Evolutionary conservation across 1,140 invertebrate genomes (phyloP).

Genomic region (Coptotermes formosanus): DNA sequence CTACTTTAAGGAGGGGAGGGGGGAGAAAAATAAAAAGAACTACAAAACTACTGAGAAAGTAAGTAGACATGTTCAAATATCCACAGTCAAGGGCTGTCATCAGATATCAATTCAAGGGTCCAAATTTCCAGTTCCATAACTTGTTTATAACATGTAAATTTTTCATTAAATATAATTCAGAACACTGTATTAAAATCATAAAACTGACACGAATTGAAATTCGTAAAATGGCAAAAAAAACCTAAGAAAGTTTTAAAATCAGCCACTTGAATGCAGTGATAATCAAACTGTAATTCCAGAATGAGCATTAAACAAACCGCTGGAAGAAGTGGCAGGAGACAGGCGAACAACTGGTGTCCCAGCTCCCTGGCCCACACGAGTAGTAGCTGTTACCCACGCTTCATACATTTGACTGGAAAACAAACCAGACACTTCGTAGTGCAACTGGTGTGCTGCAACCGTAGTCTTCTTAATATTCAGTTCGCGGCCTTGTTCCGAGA

Average conservation of each 20-base stretch:
- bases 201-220: too few relatives aligned
- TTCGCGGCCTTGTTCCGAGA: conserved; percentile 55
- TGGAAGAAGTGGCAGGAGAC: conserved; percentile 49
- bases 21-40: too few relatives aligned
- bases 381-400: conserved; percentile 63
- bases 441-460: conserved; percentile 49
- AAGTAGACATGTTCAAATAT: too few relatives aligned
- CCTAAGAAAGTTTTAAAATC: neutral
- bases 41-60: too few relatives aligned
- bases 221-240: too few relatives aligned
- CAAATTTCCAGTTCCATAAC: too few relatives aligned
- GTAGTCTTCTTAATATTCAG: conserved; percentile 48
- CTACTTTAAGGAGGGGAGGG: too few relatives aligned
- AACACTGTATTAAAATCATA: too few relatives aligned
- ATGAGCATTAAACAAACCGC: conserved; percentile 25
- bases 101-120: too few relatives aligned
- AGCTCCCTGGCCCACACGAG: conserved; percentile 57
- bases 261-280: neutral
- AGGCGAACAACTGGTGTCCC: conserved; percentile 56
- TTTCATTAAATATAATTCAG: too few relatives aligned
- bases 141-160: too few relatives aligned
- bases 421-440: conserved; percentile 57
- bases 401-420: conserved; percentile 59
- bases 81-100: too few relatives aligned
- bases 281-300: conserved; percentile 45